Evolutionary conservation across 2,888 invertebrate genomes (phyloP), one percentile per base, ranked within the genome.

Genomic region (Arge pagana): DNA sequence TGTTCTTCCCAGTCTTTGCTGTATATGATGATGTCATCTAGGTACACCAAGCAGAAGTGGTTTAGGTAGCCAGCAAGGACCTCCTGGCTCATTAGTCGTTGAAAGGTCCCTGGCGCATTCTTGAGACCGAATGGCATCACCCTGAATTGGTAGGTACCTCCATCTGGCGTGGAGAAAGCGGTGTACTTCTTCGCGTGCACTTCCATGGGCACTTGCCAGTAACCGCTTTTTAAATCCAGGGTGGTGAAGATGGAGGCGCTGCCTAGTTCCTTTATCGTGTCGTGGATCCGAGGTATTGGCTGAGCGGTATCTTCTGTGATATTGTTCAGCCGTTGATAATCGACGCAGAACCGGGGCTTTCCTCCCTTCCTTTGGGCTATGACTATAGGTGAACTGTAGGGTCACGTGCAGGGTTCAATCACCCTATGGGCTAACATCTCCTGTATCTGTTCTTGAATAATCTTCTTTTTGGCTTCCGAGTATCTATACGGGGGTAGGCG

Each of bases 121-220:
- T 41, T 41, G 10, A 41, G 26, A 1, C 41, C 41, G 6, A 41
- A 41, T 6, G 41, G 26, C 41, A 41, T 41, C 15, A 11, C 8
- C 19, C 11, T 8, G n/a, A 24, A 19, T 11, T 13, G 21, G 24
- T 39, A 24, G 1, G 21, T 24, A n/a, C n/a, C n/a, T n/a, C 21
- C 21, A 15, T 13, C 15, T 0, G 21, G 80, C 77, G 63, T 80
- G 79, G 43, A 79, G 79, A 26, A 79, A 77, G 55, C 73, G 65
- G 57, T 57, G 30, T 56, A 56, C 28, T 56, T 53, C 21, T 18
- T 79, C 78, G 16, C 81, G 76, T 0, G 71, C 60, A 53, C 74
- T 69, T 31, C 11, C 4, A 60, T 51, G 13, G 30, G 13, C 5
- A 72, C 61, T 48, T 77, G 76, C 65, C 70, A 73, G 52, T 75